Evolutionary conservation across 2,888 invertebrate genomes (phyloP), one percentile per base, ranked within the genome.

Genomic region (Eilema griseolum): DNA sequence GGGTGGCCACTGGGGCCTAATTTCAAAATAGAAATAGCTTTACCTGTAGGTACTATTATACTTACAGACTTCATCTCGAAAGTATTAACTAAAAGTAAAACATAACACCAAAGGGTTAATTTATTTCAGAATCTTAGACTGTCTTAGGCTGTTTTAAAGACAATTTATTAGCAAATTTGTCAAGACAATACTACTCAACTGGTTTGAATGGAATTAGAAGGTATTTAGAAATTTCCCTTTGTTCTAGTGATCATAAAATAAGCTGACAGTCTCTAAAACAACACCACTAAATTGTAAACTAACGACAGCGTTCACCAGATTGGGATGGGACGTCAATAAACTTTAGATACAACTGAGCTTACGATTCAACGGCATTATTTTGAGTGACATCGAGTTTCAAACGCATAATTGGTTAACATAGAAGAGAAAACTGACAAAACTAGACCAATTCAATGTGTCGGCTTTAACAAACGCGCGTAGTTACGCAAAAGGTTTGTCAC

Each of bases 101-200:
- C 46, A 28, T 14, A 26, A 12, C 20, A 59, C 20, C n/a, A n/a
- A n/a, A n/a, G 10, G n/a, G 10, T 7, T n/a, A 1, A 20, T 20
- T 16, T 46, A 46, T 20, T 46, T 46, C 2, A n/a, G 52, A 0
- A 52, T n/a, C n/a, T n/a, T 2, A n/a, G n/a, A 52, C 52, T 52
- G 20, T 46, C 46, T 46, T 7, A 41, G 41, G 41, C 46, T 20
- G 20, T 1, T 1, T n/a, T 52, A n/a, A 10, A n/a, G n/a, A 16
- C 12, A 59, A 59, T 26, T 59, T 59, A 59, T 16, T 59, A 1
- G 16, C 59, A 59, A 59, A 59, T 26, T 59, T 16, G 59, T 28
- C 26, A 14, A 26, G 26, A 26, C 59, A 59, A 23, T 76, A 72
- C 70, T 71, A 76, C 64, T 76, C n/a, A 46, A 31, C 74, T 69